Conservation (phyloP, 2,797 vertebrate genomes). For the Leucoraja ocellata region DNA sequence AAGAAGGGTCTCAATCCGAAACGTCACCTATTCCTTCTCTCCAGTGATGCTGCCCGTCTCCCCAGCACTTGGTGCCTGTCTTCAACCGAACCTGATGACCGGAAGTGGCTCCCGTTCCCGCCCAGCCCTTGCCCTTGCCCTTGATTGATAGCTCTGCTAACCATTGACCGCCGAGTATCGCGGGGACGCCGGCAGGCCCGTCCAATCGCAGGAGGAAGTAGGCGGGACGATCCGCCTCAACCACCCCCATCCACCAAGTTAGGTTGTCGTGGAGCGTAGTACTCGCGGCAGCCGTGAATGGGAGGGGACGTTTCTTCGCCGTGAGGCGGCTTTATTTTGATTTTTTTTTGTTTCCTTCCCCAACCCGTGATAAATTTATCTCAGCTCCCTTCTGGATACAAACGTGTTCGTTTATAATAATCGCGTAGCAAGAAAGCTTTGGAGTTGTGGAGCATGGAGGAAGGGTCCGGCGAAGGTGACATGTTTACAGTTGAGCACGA, state of each 20-base stretch:
- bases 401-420: background rate
- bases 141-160: background rate
- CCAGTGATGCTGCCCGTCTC: no score
- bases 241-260: background rate
- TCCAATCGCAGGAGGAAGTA: background rate
- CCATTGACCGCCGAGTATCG: background rate
- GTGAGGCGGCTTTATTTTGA: background rate
- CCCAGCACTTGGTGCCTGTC: no score
- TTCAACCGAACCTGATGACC: no score
- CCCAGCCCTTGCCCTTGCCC: background rate
- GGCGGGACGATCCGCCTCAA: background rate
- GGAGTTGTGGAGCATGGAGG: slow-evolving; percentile 5
- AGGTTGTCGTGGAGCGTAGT: background rate
- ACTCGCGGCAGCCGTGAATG: background rate
- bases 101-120: background rate
- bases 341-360: background rate
- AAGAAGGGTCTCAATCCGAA: no score
- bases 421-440: background rate
- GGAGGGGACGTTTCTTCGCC: background rate
- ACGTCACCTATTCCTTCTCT: no score
- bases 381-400: background rate
- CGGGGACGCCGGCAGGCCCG: no score
- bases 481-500: slow-evolving; percentile 88
- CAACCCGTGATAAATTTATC: background rate
- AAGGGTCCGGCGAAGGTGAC: slow-evolving; percentile 63